Evolutionary conservation across 2,797 vertebrate species (phyloP).

Genomic region (Uromys caudimaculatus): DNA sequence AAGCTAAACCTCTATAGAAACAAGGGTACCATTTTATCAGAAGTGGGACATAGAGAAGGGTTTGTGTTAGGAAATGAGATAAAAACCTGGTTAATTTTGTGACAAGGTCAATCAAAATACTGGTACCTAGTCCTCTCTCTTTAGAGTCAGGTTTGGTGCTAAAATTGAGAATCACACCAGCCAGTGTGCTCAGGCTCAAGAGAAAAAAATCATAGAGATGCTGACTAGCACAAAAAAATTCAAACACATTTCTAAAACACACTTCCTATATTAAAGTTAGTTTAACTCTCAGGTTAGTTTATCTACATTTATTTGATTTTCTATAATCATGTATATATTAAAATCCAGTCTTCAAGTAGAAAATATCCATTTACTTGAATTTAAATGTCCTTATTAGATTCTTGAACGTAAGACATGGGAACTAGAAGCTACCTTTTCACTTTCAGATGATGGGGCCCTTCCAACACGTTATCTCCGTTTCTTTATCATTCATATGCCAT

Average conservation of each 20-base stretch:
- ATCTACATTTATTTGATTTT: neutral
- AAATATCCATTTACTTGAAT: neutral
- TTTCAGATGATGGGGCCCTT: neutral
- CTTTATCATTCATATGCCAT: neutral
- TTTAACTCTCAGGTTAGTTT: neutral
- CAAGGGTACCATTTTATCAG: neutral
- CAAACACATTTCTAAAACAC: neutral
- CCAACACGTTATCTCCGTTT: neutral
- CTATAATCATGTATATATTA: neutral
- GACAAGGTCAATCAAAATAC: neutral
- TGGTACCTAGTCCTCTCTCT: neutral
- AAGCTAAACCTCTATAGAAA: neutral
- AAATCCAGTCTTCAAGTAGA: neutral
- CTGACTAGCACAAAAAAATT: neutral
- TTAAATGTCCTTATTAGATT: neutral
- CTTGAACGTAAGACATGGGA: neutral
- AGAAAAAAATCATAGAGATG: neutral
- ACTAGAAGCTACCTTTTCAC: neutral
- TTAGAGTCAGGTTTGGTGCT: neutral
- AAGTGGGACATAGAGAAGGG: neutral
- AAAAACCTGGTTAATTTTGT: neutral
- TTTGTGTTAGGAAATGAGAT: neutral
- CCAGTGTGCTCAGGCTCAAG: fast-evolving
- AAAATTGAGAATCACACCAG: neutral
- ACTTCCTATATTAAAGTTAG: neutral